phyloP scores from a whole-genome alignment of 1,140 invertebrate genomes.

The Trichonephila clavipes region DNA sequence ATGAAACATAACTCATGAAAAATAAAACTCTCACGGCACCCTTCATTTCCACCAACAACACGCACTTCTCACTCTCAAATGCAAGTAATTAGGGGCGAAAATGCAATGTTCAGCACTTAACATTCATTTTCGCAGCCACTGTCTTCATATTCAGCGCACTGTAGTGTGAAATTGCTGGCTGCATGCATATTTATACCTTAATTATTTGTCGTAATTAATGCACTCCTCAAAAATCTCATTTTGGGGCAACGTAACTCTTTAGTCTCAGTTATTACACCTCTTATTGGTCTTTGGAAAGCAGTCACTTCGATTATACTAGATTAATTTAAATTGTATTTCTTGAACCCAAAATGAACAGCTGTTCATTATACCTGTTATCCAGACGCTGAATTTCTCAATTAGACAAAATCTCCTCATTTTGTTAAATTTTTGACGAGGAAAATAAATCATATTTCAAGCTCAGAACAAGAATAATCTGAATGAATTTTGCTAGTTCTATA shows the following conservation, averaged over 20 bases:
- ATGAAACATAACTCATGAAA: not conserved
- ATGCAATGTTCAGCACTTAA: conserved; percentile 20
- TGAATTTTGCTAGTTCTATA: too few relatives aligned
- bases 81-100: conserved; percentile 32
- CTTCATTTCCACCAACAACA: not conserved
- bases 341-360: not conserved
- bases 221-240: conserved; percentile 42
- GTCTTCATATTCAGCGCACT: conserved; percentile 1
- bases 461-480: too few relatives aligned
- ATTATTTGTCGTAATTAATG: conserved; percentile 62
- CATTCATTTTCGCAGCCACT: conserved; percentile 46
- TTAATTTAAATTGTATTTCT: conserved; percentile 28
- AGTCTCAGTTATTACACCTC: conserved; percentile 22
- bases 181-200: conserved; percentile 63
- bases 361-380: not conserved
- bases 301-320: not conserved
- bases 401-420: not conserved
- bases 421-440: not conserved
- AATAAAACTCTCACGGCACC: not conserved
- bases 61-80: not conserved
- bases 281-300: conserved; percentile 42
- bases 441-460: not conserved
- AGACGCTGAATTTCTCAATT: not conserved
- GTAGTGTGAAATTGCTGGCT: conserved; percentile 58
- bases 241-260: not conserved